Conservation (phyloP, 2,888 invertebrate genomes). For the Hirtodrosophila confusa region DNA sequence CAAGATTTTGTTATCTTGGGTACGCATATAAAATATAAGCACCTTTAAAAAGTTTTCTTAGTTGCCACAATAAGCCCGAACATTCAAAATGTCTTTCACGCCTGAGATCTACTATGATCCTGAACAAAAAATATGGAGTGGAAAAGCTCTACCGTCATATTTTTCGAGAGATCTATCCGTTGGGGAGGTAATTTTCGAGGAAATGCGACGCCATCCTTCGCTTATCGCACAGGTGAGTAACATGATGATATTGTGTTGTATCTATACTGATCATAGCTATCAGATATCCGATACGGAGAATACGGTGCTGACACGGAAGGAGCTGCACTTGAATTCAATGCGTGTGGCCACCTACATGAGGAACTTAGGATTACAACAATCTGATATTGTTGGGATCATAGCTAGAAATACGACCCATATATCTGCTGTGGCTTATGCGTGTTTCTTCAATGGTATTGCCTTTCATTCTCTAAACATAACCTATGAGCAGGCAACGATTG, state of each 20-base stretch:
- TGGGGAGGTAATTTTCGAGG: slow-evolving; percentile 35
- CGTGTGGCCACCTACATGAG: slow-evolving; percentile 43
- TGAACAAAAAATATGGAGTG: slow-evolving; percentile 41
- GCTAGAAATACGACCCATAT: slow-evolving; percentile 53
- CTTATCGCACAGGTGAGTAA: slow-evolving; percentile 30
- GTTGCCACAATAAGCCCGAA: background rate
- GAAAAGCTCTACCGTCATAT: background rate
- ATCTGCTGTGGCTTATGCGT: slow-evolving; percentile 46
- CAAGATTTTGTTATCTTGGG: too few species aligned
- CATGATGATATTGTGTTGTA: too few species aligned
- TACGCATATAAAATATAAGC: too few species aligned
- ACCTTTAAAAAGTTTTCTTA: background rate
- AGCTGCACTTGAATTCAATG: slow-evolving; percentile 36
- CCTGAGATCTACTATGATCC: slow-evolving; percentile 25
- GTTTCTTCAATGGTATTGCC: slow-evolving; percentile 45
- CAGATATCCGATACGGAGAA: slow-evolving; percentile 46
- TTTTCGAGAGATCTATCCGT: slow-evolving; percentile 45
- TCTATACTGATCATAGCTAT: background rate
- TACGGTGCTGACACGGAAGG: slow-evolving; percentile 25
- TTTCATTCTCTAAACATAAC: slow-evolving; percentile 39
- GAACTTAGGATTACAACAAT: slow-evolving; percentile 37
- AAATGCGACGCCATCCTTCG: slow-evolving; percentile 28
- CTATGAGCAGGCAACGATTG: slow-evolving; percentile 23
- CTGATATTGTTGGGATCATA: slow-evolving; percentile 53
- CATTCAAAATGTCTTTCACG: slow-evolving; percentile 6